Percentiles rank a stretch among this genome's conserved stretches.
phyloP scores from a whole-genome alignment of 2,888 invertebrate species.

The Heliothis peltigera region DNA sequence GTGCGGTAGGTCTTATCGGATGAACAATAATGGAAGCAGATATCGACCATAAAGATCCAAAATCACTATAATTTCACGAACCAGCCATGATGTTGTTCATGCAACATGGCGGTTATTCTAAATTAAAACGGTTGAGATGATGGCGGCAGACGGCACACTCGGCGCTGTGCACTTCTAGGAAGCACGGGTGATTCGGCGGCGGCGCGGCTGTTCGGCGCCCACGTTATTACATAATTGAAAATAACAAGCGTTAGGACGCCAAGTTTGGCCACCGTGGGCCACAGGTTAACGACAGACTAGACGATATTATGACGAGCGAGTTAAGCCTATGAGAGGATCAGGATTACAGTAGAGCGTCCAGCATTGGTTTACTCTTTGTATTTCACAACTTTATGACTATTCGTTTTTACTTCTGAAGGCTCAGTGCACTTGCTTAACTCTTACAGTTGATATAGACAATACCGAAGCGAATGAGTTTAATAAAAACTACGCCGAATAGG shows the following conservation, averaged over 20 bases:
- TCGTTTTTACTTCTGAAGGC: too few relatives aligned
- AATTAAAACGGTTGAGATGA: constrained; percentile 44
- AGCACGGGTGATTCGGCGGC: constrained; percentile 37
- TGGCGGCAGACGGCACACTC: constrained; percentile 39
- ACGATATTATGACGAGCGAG: constrained; percentile 21
- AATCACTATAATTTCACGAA: constrained; percentile 12
- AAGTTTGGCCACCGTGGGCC: constrained; percentile 35
- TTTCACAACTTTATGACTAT: too few relatives aligned
- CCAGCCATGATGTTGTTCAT: constrained; percentile 18
- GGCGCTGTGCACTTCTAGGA: constrained; percentile 50
- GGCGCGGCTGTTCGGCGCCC: constrained; percentile 37
- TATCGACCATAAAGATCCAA: not conserved
- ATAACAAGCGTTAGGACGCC: constrained; percentile 32
- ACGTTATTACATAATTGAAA: constrained; percentile 31
- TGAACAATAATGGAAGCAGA: not conserved
- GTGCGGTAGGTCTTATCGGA: not conserved
- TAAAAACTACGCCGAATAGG: too few relatives aligned
- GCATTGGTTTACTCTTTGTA: not conserved
- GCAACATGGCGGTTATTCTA: constrained; percentile 46
- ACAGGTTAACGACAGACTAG: constrained; percentile 55
- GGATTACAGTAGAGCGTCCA: constrained; percentile 9
- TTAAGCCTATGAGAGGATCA: constrained; percentile 33
- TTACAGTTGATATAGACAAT: too few relatives aligned
- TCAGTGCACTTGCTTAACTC: too few relatives aligned
- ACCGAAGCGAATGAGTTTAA: too few relatives aligned